Conservation (phyloP, 2,888 invertebrate genomes). For the Gortyna flavago region DNA sequence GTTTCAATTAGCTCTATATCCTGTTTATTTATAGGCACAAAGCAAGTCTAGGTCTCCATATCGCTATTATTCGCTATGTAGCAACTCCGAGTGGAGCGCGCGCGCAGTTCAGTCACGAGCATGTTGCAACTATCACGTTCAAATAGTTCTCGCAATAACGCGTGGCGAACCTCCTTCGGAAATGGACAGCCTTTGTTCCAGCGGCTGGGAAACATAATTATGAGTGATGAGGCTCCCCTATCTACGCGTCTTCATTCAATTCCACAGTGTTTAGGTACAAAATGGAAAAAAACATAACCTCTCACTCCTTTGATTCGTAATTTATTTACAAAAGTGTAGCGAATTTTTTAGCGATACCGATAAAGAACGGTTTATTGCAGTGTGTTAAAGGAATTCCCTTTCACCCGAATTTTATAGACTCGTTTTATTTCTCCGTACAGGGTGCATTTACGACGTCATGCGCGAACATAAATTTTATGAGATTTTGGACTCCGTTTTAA, state of each 20-base stretch:
- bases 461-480: conserved; percentile 85
- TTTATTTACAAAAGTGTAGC: conserved; percentile 61
- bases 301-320: conserved; percentile 50
- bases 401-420: conserved; percentile 80
- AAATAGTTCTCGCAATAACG: conserved; percentile 71
- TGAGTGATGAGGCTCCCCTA: conserved; percentile 58
- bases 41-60: conserved; percentile 61
- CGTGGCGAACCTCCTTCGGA: conserved; percentile 73
- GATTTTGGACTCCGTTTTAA: conserved; percentile 81
- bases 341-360: conserved; percentile 64
- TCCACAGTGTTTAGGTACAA: conserved; percentile 25
- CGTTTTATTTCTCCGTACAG: conserved; percentile 78
- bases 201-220: conserved; percentile 63
- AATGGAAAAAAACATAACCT: conserved; percentile 38
- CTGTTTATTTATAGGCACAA: conserved; percentile 50
- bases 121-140: conserved; percentile 74
- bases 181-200: conserved; percentile 76
- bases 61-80: conserved; percentile 65
- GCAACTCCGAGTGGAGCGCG: conserved; percentile 66
- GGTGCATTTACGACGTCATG: conserved; percentile 85
- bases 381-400: conserved; percentile 76
- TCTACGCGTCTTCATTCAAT: conserved; percentile 46
- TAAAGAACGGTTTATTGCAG: conserved; percentile 73
- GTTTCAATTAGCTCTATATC: conserved; percentile 35
- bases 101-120: conserved; percentile 76